Conservation (phyloP, 1,140 invertebrate species). For the Drosophila arizonae region DNA sequence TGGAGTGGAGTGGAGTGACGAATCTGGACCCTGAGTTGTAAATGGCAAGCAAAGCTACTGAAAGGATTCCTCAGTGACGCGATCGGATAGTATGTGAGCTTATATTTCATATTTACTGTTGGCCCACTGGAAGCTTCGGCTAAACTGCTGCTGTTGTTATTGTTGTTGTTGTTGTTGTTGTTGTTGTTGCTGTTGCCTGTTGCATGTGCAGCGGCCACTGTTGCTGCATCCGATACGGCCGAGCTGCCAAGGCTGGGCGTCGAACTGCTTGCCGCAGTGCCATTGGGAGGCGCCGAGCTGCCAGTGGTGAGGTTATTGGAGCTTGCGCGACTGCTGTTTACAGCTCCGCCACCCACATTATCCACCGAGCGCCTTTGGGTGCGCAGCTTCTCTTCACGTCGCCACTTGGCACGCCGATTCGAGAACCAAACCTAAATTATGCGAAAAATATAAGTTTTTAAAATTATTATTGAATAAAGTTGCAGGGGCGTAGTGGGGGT, state of each 20-base stretch:
- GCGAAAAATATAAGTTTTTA: no score
- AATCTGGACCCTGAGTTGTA: no score
- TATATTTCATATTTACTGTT: conserved; percentile 40
- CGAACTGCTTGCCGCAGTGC: neutral
- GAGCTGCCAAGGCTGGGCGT: conserved; percentile 20
- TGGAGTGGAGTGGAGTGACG: no score
- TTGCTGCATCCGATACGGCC: neutral
- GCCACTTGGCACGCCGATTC: conserved; percentile 98
- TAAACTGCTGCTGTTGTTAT: conserved; percentile 27
- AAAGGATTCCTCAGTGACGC: neutral
- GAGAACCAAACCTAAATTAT: conserved; percentile 96
- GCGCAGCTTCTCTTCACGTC: conserved; percentile 98
- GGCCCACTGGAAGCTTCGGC: conserved; percentile 58
- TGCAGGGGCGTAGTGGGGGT: no score
- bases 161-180: conserved; percentile 17
- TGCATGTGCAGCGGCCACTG: conserved; percentile 16
- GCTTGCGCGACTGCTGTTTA: conserved; percentile 43
- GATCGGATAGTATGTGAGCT: neutral
- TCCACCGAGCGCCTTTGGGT: conserved; percentile 91
- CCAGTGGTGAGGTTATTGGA: conserved; percentile 52
- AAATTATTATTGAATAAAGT: no score
- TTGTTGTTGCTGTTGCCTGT: conserved; percentile 28
- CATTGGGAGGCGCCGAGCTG: conserved; percentile 48
- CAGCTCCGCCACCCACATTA: conserved; percentile 38
- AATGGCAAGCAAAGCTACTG: no score